Evolutionary conservation across 2,113 vertebrate genomes (phyloP).

Genomic region (Lycaon pictus): DNA sequence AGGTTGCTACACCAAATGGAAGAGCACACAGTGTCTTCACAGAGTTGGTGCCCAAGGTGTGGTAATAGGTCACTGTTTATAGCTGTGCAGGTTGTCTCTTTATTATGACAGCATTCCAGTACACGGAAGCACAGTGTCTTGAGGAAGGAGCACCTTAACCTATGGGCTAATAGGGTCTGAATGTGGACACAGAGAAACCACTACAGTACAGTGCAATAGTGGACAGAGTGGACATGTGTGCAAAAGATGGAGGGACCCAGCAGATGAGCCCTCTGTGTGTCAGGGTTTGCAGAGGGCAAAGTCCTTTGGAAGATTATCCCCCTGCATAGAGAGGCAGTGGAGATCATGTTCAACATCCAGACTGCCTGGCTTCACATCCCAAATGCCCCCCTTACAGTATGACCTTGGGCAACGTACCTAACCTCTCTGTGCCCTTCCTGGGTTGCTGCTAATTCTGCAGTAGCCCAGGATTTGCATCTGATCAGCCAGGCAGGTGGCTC

Average conservation of each 20-base stretch:
- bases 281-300: not conserved
- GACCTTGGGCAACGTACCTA: not conserved
- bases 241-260: not conserved
- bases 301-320: not conserved
- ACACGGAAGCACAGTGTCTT: not conserved
- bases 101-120: not conserved
- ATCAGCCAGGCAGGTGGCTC: not conserved
- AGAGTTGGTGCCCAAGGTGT: not conserved
- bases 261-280: not conserved
- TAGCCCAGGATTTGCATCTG: not conserved
- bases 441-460: not conserved
- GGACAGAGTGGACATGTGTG: not conserved
- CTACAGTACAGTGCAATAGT: rapidly evolving
- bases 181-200: not conserved
- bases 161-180: not conserved
- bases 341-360: not conserved
- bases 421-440: not conserved
- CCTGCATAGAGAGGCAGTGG: not conserved
- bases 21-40: not conserved
- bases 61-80: not conserved
- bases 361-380: not conserved
- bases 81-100: not conserved
- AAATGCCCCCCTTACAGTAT: not conserved
- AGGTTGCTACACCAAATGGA: not conserved
- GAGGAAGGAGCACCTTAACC: not conserved